Evolutionary conservation across 2,797 vertebrate species (phyloP).

Genomic region (Ctenopoma kingsleyae): DNA sequence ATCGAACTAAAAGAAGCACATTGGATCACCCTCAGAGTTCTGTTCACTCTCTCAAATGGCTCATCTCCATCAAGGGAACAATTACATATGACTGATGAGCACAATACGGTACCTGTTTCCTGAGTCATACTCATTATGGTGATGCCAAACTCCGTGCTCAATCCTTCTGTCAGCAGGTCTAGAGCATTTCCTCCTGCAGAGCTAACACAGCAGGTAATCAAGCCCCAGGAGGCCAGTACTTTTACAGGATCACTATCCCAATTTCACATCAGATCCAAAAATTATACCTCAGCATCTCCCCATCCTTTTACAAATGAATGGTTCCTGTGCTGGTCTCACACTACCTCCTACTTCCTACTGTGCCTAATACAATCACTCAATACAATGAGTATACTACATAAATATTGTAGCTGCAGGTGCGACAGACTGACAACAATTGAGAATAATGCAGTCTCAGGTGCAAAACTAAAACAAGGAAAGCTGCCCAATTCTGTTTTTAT

Average conservation of each 20-base stretch:
- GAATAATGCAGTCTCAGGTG: neutral
- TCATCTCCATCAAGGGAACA: conserved; percentile 37
- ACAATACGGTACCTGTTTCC: conserved; percentile 33
- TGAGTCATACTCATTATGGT: conserved; percentile 30
- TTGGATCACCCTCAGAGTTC: conserved; percentile 7
- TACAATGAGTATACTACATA: neutral
- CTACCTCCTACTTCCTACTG: neutral
- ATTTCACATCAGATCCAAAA: neutral
- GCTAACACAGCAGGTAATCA: conserved; percentile 19
- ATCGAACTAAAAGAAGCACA: conserved; percentile 29
- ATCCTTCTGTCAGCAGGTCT: conserved; percentile 25
- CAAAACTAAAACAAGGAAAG: conserved; percentile 3
- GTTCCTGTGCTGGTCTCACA: neutral
- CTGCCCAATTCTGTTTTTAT: neutral
- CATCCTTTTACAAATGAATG: neutral
- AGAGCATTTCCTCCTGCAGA: conserved; percentile 5
- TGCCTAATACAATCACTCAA: conserved; percentile 5
- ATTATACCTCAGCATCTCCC: neutral
- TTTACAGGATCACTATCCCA: neutral
- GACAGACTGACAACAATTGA: neutral
- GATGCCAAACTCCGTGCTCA: conserved; percentile 15
- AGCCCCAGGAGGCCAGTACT: neutral
- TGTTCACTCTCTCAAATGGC: conserved; percentile 32
- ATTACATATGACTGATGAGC: conserved; percentile 51
- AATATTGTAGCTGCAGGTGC: conserved; percentile 5